Evolutionary conservation across 2,113 vertebrate genomes (phyloP).

Genomic region (Syngnathus floridae): DNA sequence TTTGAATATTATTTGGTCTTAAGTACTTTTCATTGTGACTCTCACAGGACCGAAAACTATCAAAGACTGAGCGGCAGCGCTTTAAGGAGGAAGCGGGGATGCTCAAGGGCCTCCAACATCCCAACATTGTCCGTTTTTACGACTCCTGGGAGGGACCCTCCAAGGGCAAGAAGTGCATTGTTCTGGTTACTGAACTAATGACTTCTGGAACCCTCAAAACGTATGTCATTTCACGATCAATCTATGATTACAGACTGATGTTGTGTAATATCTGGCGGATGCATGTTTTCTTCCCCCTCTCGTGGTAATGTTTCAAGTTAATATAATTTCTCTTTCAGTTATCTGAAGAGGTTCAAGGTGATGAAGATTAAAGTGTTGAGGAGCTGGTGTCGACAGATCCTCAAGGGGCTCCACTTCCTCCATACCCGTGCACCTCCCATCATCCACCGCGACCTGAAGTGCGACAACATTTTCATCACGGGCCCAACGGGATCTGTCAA

Average conservation of each 20-base stretch:
- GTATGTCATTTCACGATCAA: constrained; percentile 66
- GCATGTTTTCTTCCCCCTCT: background rate
- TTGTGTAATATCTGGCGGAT: background rate
- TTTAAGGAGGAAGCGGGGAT: constrained; percentile 98
- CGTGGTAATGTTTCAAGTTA: background rate
- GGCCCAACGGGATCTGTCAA: constrained; percentile 97
- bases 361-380: constrained; percentile 99
- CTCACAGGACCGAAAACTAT: constrained; percentile 88
- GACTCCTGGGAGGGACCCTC: constrained; percentile 97
- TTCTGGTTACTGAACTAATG: constrained; percentile 97
- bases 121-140: constrained; percentile 98
- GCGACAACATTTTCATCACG: constrained; percentile 99
- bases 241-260: background rate
- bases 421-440: constrained; percentile 94
- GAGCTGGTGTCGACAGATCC: constrained; percentile 96
- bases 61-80: constrained; percentile 89
- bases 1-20: background rate
- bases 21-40: constrained; percentile 28
- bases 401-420: constrained; percentile 96
- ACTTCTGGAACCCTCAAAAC: constrained; percentile 98
- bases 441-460: constrained; percentile 96
- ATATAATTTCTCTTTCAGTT: constrained; percentile 64
- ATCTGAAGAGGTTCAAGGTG: constrained; percentile 96
- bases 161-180: constrained; percentile 96
- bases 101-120: constrained; percentile 96